Evolutionary conservation across 2,113 vertebrate species (phyloP), one percentile per base, ranked within the genome.

Genomic region (Terrapene triunguis): DNA sequence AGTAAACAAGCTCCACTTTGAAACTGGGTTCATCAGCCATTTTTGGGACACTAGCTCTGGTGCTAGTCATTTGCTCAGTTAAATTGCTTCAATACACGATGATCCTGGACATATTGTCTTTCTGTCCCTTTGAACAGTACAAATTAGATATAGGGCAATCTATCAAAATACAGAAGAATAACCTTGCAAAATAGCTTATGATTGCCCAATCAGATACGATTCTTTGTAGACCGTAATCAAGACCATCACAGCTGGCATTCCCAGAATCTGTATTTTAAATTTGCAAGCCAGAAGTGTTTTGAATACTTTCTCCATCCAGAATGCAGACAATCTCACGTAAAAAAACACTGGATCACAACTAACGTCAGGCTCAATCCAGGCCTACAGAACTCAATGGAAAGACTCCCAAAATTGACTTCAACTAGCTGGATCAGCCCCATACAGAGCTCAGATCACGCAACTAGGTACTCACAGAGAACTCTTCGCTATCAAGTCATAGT

Each of bases 251-350:
- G 88, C 92, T 95, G 92, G 29, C 87, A 32, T 84, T 88, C 85
- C 16, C 83, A 90, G 89, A 86, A 80, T 83, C 88, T 96, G 89
- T 96, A 94, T 97, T 96, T 96, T 90, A 88, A 79, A 94, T 96
- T 59, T 24, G 74, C 79, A 85, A 91, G 84, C 74, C 95, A 91
- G 84, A 92, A 88, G 48, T 24, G 82, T 79, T 93, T 87, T 47
- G 79, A 57, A 79, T 91, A 81, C 65, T 82, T 83, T 83, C 96
- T 65, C 80, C 89, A 83, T 27, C 35, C 92, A 89, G 85, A 92
- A 79, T 29, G 92, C 82, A 82, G 29, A 44, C 17, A 6, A 44
- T 4, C 35, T 53, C 91, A 62, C 0, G 0, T 29, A 22, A 48
- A 93, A 22, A 48, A 93, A 38, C 65, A 38, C n/a, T 72, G 65